Base-by-base conservation (phyloP, 2,888 invertebrate genomes). In the Meta bourneti region DNA sequence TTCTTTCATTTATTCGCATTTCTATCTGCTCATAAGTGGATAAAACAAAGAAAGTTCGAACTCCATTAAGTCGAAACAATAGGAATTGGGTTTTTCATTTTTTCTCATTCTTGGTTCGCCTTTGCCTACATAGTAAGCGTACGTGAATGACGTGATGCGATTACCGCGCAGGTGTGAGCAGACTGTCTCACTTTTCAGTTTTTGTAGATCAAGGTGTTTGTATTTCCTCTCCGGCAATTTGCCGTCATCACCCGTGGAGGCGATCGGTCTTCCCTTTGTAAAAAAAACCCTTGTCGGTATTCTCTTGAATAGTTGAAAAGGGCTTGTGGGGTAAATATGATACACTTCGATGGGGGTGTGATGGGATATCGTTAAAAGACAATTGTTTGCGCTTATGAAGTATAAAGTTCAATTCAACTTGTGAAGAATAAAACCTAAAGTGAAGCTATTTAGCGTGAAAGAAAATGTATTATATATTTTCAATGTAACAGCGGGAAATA, bases 191-290 rank as follows among this genome's bases (percentile, higher is more conserved):
- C 71, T 89, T 89, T 83, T 78, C 84, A 69, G 74, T 74, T 85
- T 80, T 79, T 84, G 72, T 85, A 52, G 80, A 90, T 90, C 85
- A 90, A 90, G 79, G 79, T 85, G 83, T 78, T 79, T 72, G 71
- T 52, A 61, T 83, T 84, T 74, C 74, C 90, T 90, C 72, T 49
- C 19, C 20, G 72, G 71, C 78, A 20, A 72, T 84, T 72, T 74
- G 70, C 52, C 20, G 16, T 52, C 52, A 49, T 79, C 69, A 34
- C n/a, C 7, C 19, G 34, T 4, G 19, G 69, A 85, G 79, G 71
- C 34, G 80, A 71, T 79, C 86, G 52, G 49, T 87, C 71, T 75
- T 70, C 51, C 78, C 61, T 86, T 77, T 86, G 51, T 52, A 78
- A 70, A 78, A 78, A 78, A 69, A 70, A 85, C 9, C 61, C 54